Base-by-base conservation (phyloP, 1,140 invertebrate genomes). In the Saxidomus purpurata region DNA sequence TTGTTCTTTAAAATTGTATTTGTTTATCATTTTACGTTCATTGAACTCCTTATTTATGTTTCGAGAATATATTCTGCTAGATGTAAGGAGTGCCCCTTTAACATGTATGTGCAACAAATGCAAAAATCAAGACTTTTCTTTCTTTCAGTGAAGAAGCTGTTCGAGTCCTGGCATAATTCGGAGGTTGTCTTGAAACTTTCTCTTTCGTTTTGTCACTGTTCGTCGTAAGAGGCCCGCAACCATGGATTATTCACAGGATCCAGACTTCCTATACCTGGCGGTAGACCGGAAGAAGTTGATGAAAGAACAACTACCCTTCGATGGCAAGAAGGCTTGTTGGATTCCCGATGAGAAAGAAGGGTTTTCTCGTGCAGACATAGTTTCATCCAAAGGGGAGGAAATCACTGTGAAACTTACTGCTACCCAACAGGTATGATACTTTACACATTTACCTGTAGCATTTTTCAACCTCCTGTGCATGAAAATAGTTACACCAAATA, bases 281-380 rank as follows among this genome's bases (percentile, higher is more conserved):
- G 93, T 95, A 4, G 94, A 95, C 89, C 87, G 93, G 43, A 95
- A 95, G 91, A 94, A 94, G 92, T 67, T 95, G 74, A 81, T 95
- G 93, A 93, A 92, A 74, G 93, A 95, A 74, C 47, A 74, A 22
- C 88, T 91, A 67, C 91, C 93, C 22, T 96, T 99, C 97, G 99
- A 99, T 97, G 99, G 98, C 96, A 99, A 99, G 97, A 99, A 99
- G 97, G 98, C 98, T 94, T 99, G 99, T 97, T 99, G 99, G 99
- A 98, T 99, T 88, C 98, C 99, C 89, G 98, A 99, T 96, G 98
- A 99, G 93, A 99, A 99, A 96, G 99, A 99, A 94, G 99, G 99
- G 94, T 99, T 98, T 97, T 94, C 99, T 93, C 97, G 98, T 96
- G 99, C 98, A 96, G 98, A 99, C 96, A 99, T 99, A 96, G 98